Evolutionary conservation across 2,888 invertebrate species (phyloP).

Genomic region (Linnaemya vulpina): DNA sequence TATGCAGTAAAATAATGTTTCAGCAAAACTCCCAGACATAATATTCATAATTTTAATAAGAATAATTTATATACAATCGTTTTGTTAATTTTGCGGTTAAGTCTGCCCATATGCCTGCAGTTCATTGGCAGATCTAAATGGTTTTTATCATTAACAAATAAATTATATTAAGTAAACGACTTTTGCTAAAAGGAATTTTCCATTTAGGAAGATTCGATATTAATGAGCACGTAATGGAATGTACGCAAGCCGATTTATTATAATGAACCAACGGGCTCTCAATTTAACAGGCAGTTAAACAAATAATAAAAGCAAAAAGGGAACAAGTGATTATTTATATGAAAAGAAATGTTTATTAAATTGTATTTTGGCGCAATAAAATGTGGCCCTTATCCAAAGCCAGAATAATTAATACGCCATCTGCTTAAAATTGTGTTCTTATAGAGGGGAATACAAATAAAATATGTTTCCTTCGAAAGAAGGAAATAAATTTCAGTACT

Average conservation of each 20-base stretch:
- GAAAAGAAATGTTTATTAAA: background rate
- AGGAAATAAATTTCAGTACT: no score
- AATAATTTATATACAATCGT: background rate
- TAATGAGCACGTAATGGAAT: background rate
- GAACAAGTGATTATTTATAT: background rate
- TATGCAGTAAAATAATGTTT: background rate
- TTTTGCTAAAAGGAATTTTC: background rate
- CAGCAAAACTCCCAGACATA: background rate
- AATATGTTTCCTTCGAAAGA: no score
- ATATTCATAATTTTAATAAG: no score
- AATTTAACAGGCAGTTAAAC: background rate
- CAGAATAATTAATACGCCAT: background rate
- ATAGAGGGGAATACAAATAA: no score
- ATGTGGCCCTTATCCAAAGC: background rate
- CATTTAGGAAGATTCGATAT: background rate
- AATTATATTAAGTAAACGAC: background rate
- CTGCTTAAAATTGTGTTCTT: no score
- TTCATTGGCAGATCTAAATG: no score
- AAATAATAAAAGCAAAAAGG: background rate
- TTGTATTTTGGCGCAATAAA: background rate
- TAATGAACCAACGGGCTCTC: background rate
- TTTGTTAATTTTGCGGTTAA: no score
- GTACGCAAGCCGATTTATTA: background rate
- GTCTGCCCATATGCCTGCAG: no score
- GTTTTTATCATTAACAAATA: constrained; percentile 16